Base-by-base conservation (phyloP, 2,888 invertebrate species). In the Agrochola litura region DNA sequence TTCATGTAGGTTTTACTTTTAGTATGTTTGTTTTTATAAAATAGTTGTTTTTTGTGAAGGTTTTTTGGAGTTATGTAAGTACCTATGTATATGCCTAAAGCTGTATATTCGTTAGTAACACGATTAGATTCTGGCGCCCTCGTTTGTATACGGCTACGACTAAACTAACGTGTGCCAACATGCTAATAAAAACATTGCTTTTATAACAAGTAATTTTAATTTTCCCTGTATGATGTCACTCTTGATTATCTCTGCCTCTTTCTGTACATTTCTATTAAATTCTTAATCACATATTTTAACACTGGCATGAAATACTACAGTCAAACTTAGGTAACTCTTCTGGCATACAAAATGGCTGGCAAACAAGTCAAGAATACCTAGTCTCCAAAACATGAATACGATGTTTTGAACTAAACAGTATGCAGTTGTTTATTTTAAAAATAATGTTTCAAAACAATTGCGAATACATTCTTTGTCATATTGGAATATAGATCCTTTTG, bases 391-490 rank as follows among this genome's bases (percentile, higher is more conserved):
- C 14, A 43, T 22, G 4, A 61, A 25, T 16, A 76, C 6, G 9
- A 56, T 6, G 30, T 67, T 46, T 30, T 25, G 37, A 54, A 46
- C 46, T 12, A 2, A 25, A 30, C 10, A 5, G 0, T 19, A 61
- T 60, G 8, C 61, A 67, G 10, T 58, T 61, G 83, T 78, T 61
- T 49, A 56, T 70, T 63, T 71, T 25, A 30, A 43, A 65, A 82
- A 58, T 25, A 83, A 83, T 70, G 60, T 68, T 82, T 73, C 63
- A 68, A 71, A 83, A 70, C 66, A 83, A 79, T 25, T 63, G 0
- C 14, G 41, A 4, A 25, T 6, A 61, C 22, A 54, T 58, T 14
- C 6, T 54, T 22, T 41, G 30, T 52, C 25, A 37, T 56, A 22
- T 61, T 43, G 82, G 22, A 25, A 46, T 16, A 61, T 14, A 0